Percentiles rank a stretch among this genome's conserved stretches.
phyloP scores from a whole-genome alignment of 2,113 vertebrate genomes.

The Astatotilapia flaviijosephi region DNA sequence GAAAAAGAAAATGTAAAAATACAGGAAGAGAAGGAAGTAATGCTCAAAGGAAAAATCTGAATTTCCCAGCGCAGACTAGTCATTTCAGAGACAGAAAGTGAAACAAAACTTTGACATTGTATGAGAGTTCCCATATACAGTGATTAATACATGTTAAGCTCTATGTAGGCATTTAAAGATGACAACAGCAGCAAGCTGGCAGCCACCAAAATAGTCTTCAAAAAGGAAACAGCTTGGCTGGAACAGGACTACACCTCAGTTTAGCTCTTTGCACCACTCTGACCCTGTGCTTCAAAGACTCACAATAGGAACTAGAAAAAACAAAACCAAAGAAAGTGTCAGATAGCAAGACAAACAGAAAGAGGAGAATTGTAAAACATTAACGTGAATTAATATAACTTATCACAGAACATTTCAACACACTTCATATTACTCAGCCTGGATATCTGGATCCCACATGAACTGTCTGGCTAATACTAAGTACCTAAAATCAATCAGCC shows the following conservation, averaged over 20 bases:
- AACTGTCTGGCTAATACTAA: not conserved
- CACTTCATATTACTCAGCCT: not conserved
- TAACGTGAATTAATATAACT: not conserved
- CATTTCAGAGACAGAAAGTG: not conserved
- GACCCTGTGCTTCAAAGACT: slow-evolving; percentile 30
- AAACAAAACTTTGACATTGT: not conserved
- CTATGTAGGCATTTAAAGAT: not conserved
- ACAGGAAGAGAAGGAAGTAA: not conserved
- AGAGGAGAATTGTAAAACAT: not conserved
- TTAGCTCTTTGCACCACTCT: slow-evolving; percentile 2
- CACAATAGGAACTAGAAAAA: not conserved
- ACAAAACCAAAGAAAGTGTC: not conserved
- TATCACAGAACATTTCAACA: not conserved
- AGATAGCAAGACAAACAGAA: not conserved
- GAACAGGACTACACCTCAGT: slow-evolving; percentile 18
- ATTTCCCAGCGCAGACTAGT: not conserved
- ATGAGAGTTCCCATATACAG: not conserved
- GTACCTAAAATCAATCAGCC: not conserved
- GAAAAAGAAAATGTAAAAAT: not conserved
- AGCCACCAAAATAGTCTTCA: slow-evolving; percentile 20
- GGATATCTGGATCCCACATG: not conserved
- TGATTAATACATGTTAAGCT: not conserved
- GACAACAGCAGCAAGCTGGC: not conserved
- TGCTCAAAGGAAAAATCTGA: not conserved
- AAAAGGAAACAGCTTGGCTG: slow-evolving; percentile 26